A percentile compares a stretch with the other conserved stretches of the same genome.
Conservation (phyloP, 2,797 vertebrate genomes). For the Microctenopoma steveboyesi region DNA sequence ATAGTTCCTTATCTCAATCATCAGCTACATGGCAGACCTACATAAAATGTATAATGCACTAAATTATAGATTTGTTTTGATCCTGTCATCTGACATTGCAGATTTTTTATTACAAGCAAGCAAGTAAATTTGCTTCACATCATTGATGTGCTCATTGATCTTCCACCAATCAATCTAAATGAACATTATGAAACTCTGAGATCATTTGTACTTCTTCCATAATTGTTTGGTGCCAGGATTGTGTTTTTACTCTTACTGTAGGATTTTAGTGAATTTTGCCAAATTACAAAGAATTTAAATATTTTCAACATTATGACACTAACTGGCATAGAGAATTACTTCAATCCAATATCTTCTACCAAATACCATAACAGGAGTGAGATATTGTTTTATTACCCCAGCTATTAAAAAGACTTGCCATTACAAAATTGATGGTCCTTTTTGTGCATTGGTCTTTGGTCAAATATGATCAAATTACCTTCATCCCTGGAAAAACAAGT, state of each 20-base stretch:
- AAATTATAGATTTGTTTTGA: not conserved
- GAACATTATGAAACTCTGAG: not conserved
- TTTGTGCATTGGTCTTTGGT: no score
- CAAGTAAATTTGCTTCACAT: not conserved
- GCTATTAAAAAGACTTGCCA: no score
- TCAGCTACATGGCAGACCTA: constrained; percentile 34
- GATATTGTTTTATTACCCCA: no score
- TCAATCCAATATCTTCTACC: not conserved
- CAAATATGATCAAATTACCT: no score
- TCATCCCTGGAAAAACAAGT: no score
- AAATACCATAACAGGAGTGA: no score
- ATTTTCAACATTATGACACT: not conserved
- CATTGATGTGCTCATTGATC: not conserved
- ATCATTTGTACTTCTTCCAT: not conserved
- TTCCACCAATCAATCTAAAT: constrained; percentile 11
- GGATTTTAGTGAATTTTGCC: not conserved
- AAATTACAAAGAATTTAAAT: not conserved
- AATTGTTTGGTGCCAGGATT: not conserved
- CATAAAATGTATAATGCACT: constrained; percentile 19
- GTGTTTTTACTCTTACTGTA: not conserved
- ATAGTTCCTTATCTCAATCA: constrained; percentile 14
- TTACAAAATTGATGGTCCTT: no score
- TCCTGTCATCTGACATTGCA: not conserved
- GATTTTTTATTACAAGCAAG: not conserved
- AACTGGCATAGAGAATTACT: not conserved